phyloP scores from a whole-genome alignment of 2,888 invertebrate genomes.

The Lochmaea capreae region DNA sequence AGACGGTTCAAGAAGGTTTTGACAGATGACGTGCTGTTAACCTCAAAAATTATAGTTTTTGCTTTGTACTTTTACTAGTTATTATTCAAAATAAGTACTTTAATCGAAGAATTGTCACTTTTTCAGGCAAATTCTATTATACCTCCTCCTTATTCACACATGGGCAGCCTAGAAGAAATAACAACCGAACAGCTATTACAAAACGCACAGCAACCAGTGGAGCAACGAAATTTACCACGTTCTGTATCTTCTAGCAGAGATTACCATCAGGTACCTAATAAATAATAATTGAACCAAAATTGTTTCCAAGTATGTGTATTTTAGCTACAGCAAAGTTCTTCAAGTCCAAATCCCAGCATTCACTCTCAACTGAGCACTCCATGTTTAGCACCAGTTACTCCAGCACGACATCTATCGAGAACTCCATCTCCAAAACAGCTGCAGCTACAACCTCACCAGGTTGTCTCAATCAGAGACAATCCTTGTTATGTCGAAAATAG shows the following conservation, averaged over 20 bases:
- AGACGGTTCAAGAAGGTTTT: too few relatives aligned
- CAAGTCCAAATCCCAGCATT: constrained; percentile 56
- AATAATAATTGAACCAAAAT: background rate
- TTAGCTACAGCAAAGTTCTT: constrained; percentile 50
- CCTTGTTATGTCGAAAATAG: constrained; percentile 55
- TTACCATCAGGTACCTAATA: constrained; percentile 50
- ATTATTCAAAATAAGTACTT: too few relatives aligned
- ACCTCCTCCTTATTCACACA: constrained; percentile 84
- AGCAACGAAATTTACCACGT: constrained; percentile 56
- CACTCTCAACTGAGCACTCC: constrained; percentile 53
- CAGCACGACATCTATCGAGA: constrained; percentile 41
- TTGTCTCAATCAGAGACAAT: constrained; percentile 57
- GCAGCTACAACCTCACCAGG: constrained; percentile 36
- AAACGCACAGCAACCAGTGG: constrained; percentile 42
- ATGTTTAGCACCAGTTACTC: constrained; percentile 47
- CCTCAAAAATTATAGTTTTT: too few relatives aligned
- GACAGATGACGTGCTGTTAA: too few relatives aligned
- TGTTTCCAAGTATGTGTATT: constrained; percentile 52
- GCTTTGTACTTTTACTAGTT: too few relatives aligned
- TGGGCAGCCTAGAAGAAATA: constrained; percentile 78
- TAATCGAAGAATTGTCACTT: too few relatives aligned
- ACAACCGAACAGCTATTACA: constrained; percentile 59
- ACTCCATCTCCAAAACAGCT: constrained; percentile 30
- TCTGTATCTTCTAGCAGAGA: constrained; percentile 52
- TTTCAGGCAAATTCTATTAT: constrained; percentile 81